Evolutionary conservation across 2,113 vertebrate genomes (phyloP).

Genomic region (Dasyprocta punctata): DNA sequence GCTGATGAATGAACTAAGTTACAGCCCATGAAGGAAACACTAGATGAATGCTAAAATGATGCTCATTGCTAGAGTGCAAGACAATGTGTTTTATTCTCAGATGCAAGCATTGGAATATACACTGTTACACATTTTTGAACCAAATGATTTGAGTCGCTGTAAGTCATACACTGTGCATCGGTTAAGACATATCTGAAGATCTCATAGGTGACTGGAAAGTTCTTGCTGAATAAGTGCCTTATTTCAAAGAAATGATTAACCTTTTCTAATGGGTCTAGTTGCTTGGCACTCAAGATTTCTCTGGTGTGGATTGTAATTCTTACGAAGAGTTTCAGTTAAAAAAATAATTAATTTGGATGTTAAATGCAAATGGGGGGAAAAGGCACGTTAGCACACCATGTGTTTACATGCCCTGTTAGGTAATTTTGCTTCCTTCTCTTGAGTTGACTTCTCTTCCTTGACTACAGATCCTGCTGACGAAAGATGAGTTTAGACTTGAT

Average conservation of each 20-base stretch:
- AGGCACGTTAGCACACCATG: background rate
- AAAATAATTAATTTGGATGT: constrained; percentile 24
- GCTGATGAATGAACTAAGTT: constrained; percentile 67
- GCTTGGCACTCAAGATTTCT: background rate
- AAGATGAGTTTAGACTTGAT: background rate
- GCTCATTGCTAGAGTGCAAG: background rate
- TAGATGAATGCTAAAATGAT: constrained; percentile 23
- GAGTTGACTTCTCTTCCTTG: background rate
- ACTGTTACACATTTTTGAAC: constrained; percentile 30
- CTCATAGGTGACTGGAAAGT: background rate
- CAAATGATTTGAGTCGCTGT: constrained; percentile 34
- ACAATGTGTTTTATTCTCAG: constrained; percentile 29
- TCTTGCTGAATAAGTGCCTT: background rate
- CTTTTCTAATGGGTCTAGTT: background rate
- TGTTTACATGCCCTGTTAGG: background rate
- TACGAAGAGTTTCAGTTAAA: background rate
- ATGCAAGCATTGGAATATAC: background rate
- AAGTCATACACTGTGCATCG: background rate
- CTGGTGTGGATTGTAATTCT: background rate
- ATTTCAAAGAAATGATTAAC: background rate
- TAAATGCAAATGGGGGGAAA: background rate
- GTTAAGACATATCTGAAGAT: background rate
- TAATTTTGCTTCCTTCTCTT: background rate
- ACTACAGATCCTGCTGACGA: background rate
- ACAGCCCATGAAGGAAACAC: constrained; percentile 35